Evolutionary conservation across 2,797 vertebrate genomes (phyloP), one percentile per base, ranked within the genome.

Genomic region (Leptoclinus maculatus): DNA sequence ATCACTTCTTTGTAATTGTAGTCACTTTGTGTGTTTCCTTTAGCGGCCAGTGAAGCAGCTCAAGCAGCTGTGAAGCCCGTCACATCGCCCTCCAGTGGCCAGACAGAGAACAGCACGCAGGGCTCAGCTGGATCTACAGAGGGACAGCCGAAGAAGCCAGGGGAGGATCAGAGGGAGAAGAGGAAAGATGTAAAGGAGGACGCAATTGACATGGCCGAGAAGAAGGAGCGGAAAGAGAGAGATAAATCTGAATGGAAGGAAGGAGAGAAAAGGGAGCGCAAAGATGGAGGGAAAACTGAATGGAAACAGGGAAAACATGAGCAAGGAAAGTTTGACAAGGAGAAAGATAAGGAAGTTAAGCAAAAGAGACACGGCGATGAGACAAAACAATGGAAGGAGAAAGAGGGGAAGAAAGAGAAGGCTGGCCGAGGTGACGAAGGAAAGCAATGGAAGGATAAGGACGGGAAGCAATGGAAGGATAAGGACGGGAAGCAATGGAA

Each of bases 81-180:
- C 45, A 45, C 49, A 47, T 4, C 47, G 58, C 94, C 94, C 88
- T 54, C 92, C 32, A 66, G 87, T 95, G 95, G 93, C 66, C 85
- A 90, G 3, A 51, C 65, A 41, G 83, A 78, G 54, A 83, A 88
- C 32, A 17, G 60, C 84, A 88, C 9, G 12, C 85, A 66, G 38
- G 81, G 32, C 25, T 39, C 66, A 12, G 65, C 43, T 4, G 73
- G 36, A 63, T 27, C 66, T 2, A 23, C 23, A 47, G 84, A 78
- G 36, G 80, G 19, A 19, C 66, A 71, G 38, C 21, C 23, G 1
- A 72, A 47, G 71, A 91, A 86, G 76, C 32, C 60, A 13, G 1
- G 9, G 67, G 72, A 79, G 29, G 77, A 79, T 5, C 83, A 76
- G 39, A 80, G 39, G 45, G 82, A 83, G 43, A 83, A 66, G 64